Percentiles rank a stretch among this genome's conserved stretches.
Evolutionary conservation across 2,113 vertebrate genomes (phyloP).

Genomic region (Pandion haliaetus): DNA sequence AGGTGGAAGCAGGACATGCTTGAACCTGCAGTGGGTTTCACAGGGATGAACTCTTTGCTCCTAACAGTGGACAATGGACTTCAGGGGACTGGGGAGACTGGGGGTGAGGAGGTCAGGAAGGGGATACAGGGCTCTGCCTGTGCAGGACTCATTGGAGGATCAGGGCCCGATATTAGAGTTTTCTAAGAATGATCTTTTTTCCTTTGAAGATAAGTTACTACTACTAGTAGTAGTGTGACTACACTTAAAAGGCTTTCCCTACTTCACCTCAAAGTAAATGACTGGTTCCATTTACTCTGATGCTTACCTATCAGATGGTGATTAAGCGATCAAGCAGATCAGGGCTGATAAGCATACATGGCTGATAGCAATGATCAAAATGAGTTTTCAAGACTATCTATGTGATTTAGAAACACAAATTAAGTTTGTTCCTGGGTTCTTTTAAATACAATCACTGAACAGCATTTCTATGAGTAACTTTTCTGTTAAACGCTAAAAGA

Average conservation of each 20-base stretch:
- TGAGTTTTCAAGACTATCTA: not conserved
- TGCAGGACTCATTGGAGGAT: not conserved
- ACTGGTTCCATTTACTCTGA: not conserved
- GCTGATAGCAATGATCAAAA: not conserved
- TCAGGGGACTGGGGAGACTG: not conserved
- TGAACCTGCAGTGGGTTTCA: not conserved
- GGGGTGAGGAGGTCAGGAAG: not conserved
- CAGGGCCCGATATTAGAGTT: not conserved
- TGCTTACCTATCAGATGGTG: not conserved
- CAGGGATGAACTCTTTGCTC: not conserved
- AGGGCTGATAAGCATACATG: not conserved
- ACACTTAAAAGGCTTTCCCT: not conserved
- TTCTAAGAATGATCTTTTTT: not conserved
- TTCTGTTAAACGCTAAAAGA: not conserved
- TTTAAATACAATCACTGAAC: not conserved
- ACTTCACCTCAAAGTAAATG: not conserved
- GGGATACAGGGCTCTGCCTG: not conserved
- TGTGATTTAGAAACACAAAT: not conserved
- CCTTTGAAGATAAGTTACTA: not conserved
- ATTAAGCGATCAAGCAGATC: not conserved
- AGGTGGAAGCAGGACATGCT: not conserved
- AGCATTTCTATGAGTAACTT: not conserved
- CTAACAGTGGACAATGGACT: accelerated
- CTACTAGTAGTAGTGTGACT: not conserved
- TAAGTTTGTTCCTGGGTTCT: not conserved